Conservation (phyloP, 2,888 invertebrate genomes). For the Helicoverpa assulta region DNA sequence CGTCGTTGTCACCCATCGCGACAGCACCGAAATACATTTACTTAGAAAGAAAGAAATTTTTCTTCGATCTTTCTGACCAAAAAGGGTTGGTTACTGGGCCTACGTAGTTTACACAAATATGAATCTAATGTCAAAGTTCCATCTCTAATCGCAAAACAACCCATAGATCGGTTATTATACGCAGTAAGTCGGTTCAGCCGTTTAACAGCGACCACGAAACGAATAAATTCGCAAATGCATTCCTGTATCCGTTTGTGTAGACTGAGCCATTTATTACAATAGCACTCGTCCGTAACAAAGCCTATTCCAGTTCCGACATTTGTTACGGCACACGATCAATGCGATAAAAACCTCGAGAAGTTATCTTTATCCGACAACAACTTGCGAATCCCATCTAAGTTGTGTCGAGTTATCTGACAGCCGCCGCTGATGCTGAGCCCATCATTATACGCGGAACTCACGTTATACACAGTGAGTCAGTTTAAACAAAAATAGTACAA, state of each 20-base stretch:
- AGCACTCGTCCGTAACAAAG: not conserved
- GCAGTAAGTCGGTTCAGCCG: no score
- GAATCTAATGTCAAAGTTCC: no score
- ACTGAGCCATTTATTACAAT: not conserved
- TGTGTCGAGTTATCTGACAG: conserved; percentile 3
- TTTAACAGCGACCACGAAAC: no score
- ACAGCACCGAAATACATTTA: conserved; percentile 2
- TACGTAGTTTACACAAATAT: no score
- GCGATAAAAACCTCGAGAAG: not conserved
- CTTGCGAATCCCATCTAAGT: conserved; percentile 31
- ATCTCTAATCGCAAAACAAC: no score
- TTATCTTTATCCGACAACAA: not conserved
- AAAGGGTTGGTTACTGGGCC: no score
- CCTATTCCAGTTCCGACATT: not conserved
- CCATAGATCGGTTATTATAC: not conserved
- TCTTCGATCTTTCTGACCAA: not conserved
- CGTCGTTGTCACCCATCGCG: conserved; percentile 8
- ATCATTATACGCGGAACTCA: no score
- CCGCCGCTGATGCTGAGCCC: not conserved
- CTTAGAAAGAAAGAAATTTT: not conserved
- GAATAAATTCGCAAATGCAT: no score
- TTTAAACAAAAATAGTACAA: not conserved
- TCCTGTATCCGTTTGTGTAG: no score
- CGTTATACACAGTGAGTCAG: no score
- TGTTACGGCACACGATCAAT: not conserved